Evolutionary conservation across 2,797 vertebrate species (phyloP).

Genomic region (Dryobates pubescens): DNA sequence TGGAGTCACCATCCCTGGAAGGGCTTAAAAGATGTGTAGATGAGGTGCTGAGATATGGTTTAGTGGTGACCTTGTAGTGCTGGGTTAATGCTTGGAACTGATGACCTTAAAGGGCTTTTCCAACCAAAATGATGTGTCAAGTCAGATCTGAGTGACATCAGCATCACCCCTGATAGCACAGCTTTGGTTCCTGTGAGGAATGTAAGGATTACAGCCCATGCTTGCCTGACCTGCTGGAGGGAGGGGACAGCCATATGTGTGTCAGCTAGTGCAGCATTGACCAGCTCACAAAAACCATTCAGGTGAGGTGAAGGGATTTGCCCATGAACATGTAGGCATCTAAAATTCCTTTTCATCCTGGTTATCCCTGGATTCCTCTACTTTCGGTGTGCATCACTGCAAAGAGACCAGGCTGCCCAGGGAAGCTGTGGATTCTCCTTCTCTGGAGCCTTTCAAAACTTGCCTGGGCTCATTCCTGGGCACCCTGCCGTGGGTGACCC

Average conservation of each 20-base stretch:
- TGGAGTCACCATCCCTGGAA: neutral
- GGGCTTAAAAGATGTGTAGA: neutral
- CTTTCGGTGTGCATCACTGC: neutral
- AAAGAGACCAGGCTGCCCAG: neutral
- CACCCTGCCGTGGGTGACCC: too few species aligned
- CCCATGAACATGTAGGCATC: neutral
- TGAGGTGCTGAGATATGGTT: neutral
- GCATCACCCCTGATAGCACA: accelerated
- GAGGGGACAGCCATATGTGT: neutral
- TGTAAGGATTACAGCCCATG: neutral
- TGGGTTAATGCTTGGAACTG: neutral
- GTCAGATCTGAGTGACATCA: neutral
- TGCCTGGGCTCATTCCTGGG: too few species aligned
- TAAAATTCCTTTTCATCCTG: neutral
- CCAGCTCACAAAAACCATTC: neutral
- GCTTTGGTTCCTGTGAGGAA: neutral
- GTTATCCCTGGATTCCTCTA: neutral
- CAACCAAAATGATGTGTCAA: neutral
- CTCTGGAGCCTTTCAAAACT: too few species aligned
- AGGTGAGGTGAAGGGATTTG: neutral
- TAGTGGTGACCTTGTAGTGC: neutral
- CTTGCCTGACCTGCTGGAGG: neutral
- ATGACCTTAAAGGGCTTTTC: neutral
- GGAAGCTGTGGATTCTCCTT: too few species aligned
- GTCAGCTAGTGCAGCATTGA: neutral